Percentiles rank a stretch among this genome's conserved stretches.
phyloP scores from a whole-genome alignment of 2,113 vertebrate species.

The Donacobius atricapilla region DNA sequence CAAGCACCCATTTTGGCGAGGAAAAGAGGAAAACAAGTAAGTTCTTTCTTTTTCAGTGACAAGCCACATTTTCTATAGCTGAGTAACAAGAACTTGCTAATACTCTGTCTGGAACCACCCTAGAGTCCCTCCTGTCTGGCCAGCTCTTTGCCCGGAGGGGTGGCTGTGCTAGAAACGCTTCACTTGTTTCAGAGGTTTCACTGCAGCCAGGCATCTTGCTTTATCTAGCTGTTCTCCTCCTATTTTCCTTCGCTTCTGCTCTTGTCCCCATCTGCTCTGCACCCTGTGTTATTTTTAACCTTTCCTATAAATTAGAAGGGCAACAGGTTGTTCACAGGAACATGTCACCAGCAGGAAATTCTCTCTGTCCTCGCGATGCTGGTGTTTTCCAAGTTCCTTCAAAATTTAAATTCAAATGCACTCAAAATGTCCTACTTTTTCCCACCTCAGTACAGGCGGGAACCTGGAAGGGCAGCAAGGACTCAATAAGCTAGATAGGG shows the following conservation, averaged over 20 bases:
- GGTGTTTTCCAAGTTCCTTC: neutral
- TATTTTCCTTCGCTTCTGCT: neutral
- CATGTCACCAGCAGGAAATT: neutral
- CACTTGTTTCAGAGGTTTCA: neutral
- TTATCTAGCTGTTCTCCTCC: neutral
- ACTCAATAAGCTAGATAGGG: neutral
- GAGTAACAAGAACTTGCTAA: neutral
- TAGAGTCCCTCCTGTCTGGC: neutral
- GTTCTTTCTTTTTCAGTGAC: neutral
- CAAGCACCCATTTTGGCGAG: neutral
- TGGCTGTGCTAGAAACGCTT: neutral
- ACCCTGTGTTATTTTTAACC: neutral
- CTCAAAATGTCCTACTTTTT: neutral
- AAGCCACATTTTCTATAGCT: neutral
- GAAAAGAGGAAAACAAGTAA: neutral
- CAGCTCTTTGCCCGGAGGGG: neutral
- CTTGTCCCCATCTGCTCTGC: neutral
- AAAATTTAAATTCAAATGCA: neutral
- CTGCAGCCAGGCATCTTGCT: neutral
- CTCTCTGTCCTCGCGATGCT: neutral
- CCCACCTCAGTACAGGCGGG: neutral
- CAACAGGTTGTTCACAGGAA: neutral
- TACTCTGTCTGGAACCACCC: neutral
- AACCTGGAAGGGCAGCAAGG: neutral
- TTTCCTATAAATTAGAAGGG: neutral